Evolutionary conservation across 2,888 invertebrate genomes (phyloP).

Genomic region (Crepidodera aurea): DNA sequence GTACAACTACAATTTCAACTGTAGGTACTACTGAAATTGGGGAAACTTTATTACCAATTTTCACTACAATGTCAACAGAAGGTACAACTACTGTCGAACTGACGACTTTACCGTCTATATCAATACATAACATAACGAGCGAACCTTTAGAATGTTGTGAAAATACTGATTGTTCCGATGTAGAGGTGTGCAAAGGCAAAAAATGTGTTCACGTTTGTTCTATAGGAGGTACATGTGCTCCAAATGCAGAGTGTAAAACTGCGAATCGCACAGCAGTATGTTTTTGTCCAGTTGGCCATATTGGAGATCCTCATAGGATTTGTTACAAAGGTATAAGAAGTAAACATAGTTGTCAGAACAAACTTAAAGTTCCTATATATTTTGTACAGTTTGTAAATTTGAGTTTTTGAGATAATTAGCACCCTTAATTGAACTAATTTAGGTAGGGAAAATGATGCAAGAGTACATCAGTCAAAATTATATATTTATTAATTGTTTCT

Average conservation of each 20-base stretch:
- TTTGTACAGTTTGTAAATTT: slow-evolving; percentile 24
- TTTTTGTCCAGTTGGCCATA: slow-evolving; percentile 66
- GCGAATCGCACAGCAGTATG: slow-evolving; percentile 71
- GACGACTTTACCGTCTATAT: slow-evolving; percentile 31
- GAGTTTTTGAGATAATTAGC: slow-evolving; percentile 9
- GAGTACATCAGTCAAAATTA: not conserved
- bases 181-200: slow-evolving; percentile 71
- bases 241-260: slow-evolving; percentile 70
- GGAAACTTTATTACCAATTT: slow-evolving; percentile 35
- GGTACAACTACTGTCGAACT: slow-evolving; percentile 7
- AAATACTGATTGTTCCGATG: slow-evolving; percentile 70
- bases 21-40: slow-evolving; percentile 34
- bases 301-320: slow-evolving; percentile 66
- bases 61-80: slow-evolving; percentile 33
- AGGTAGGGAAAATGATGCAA: slow-evolving; percentile 16
- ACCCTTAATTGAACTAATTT: slow-evolving; percentile 42
- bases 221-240: slow-evolving; percentile 64
- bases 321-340: slow-evolving; percentile 69
- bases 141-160: slow-evolving; percentile 65
- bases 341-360: slow-evolving; percentile 25
- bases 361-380: slow-evolving; percentile 15
- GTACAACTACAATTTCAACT: slow-evolving; percentile 30
- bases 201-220: slow-evolving; percentile 72
- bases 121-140: slow-evolving; percentile 59
- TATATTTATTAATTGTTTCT: not conserved